Percentiles rank a stretch among this genome's conserved stretches.
These are phyloP conservation scores for Dryoscopus gambensis DNA, from an alignment of 2,113 vertebrate genomes.

Conservation along the genomic window DNA sequence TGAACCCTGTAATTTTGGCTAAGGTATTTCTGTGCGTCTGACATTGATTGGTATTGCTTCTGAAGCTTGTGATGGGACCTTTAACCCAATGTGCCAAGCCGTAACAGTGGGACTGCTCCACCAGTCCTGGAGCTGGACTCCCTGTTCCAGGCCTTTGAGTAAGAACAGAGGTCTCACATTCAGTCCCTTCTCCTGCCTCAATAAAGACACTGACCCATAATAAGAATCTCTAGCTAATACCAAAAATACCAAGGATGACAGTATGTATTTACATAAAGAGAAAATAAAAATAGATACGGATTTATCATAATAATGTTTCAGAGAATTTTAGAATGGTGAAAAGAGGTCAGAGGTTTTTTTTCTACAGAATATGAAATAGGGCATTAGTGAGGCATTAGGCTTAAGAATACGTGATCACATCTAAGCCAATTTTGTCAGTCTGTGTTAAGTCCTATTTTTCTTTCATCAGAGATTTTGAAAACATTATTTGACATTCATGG, in stretches of 20 bases:
- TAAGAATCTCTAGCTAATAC: not conserved
- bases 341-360: not conserved
- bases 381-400: not conserved
- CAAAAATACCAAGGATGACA: not conserved
- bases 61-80: conserved; percentile 34
- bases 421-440: not conserved
- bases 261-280: not conserved
- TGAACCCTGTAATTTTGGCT: not conserved
- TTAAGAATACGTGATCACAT: not conserved
- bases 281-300: not conserved
- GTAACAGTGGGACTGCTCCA: not conserved
- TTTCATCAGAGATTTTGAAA: not conserved
- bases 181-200: not conserved
- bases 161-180: not conserved
- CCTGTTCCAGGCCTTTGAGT: not conserved
- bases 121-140: not conserved
- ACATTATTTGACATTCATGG: not conserved
- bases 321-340: not conserved
- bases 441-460: not conserved
- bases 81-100: conserved; percentile 52
- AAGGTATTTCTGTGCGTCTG: not conserved
- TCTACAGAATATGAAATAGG: not conserved
- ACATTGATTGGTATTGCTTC: conserved; percentile 55
- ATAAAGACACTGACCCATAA: not conserved
- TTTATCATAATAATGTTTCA: not conserved